These are phyloP conservation scores for Zoanthus solanderi DNA, from an alignment of 92 coral and sea anemone species.

Conservation along the genomic window DNA sequence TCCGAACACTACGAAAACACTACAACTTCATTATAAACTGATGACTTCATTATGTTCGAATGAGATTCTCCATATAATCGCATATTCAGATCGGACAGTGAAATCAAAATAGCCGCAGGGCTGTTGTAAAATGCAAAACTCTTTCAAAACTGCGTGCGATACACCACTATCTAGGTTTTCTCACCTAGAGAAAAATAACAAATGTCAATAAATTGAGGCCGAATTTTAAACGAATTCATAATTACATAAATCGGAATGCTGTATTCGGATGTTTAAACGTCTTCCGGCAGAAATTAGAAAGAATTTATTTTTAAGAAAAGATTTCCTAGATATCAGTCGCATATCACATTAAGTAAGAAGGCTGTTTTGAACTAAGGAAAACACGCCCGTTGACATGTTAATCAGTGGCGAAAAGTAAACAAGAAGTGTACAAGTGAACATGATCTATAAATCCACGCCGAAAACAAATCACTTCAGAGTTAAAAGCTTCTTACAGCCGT, in stretches of 20 bases:
- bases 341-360: background rate
- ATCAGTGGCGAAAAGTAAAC: background rate
- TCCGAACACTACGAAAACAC: background rate
- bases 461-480: background rate
- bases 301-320: background rate
- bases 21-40: background rate
- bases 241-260: background rate
- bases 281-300: slow-evolving; percentile 6
- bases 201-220: background rate
- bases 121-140: background rate
- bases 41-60: background rate
- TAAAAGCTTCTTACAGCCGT: background rate
- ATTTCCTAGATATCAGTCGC: background rate
- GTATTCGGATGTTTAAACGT: background rate
- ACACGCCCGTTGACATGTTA: background rate
- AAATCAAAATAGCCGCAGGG: slow-evolving; percentile 7
- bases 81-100: background rate
- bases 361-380: background rate
- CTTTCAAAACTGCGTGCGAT: background rate
- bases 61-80: background rate
- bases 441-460: background rate
- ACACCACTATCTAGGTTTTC: background rate
- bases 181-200: background rate
- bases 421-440: background rate
- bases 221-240: background rate